Evolutionary conservation across 2,113 vertebrate species (phyloP).

Genomic region (Colaptes auratus): DNA sequence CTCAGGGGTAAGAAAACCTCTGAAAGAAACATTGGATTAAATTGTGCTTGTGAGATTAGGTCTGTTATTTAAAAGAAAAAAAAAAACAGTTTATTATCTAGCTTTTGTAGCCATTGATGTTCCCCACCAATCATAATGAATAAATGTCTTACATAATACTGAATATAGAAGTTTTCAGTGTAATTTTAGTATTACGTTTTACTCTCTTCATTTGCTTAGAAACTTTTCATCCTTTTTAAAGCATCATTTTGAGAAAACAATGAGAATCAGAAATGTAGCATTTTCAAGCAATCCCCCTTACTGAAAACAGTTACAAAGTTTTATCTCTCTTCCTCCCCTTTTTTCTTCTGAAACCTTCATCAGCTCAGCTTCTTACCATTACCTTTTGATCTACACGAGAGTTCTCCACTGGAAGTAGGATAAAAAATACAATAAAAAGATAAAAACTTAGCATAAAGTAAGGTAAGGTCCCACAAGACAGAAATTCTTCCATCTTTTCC

Average conservation of each 20-base stretch:
- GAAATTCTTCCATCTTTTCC: background rate
- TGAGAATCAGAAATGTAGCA: background rate
- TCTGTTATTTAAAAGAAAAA: slow-evolving; percentile 12
- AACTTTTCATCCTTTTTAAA: background rate
- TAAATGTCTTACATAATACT: background rate
- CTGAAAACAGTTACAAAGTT: background rate
- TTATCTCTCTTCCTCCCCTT: background rate
- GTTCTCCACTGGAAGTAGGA: background rate
- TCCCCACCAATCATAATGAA: background rate
- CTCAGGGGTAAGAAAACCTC: background rate
- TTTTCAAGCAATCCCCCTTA: background rate
- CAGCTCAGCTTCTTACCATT: background rate
- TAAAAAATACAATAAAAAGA: slow-evolving; percentile 10
- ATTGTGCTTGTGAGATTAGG: background rate
- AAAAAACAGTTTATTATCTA: background rate
- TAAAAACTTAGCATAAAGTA: background rate
- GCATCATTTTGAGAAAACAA: background rate
- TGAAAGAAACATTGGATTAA: slow-evolving; percentile 15
- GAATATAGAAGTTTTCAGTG: background rate
- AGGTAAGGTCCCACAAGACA: background rate
- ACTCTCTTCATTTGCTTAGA: background rate
- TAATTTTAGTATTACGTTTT: background rate
- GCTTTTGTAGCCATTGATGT: background rate
- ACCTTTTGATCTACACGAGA: background rate
- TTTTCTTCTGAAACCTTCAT: background rate